phyloP scores from a whole-genome alignment of 2,888 invertebrate genomes.

The Spodoptera exigua region DNA sequence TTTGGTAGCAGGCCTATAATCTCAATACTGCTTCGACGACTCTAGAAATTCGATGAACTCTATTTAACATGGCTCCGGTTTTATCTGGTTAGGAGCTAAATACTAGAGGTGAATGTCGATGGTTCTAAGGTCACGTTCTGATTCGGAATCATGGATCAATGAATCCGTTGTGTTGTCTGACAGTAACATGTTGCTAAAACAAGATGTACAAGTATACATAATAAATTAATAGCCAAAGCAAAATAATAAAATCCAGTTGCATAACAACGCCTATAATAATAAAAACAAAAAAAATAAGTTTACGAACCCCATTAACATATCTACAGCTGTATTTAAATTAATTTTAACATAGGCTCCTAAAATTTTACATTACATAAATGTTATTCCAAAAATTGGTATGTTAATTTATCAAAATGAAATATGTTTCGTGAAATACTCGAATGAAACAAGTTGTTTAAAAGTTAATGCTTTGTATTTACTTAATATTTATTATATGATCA shows the following conservation, averaged over 20 bases:
- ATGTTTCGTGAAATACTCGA: neutral
- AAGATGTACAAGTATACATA: too few species aligned
- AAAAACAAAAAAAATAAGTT: too few species aligned
- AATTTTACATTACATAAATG: neutral
- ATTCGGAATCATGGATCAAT: slow-evolving; percentile 6
- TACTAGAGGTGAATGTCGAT: slow-evolving; percentile 27
- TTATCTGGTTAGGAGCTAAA: slow-evolving; percentile 49
- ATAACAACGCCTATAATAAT: too few species aligned
- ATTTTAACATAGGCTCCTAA: neutral
- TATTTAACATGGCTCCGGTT: slow-evolving; percentile 38
- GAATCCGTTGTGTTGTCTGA: neutral
- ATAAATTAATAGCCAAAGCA: too few species aligned
- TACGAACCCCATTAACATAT: too few species aligned
- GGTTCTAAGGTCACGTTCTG: slow-evolving; percentile 10
- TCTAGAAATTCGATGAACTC: slow-evolving; percentile 36
- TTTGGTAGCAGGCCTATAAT: slow-evolving; percentile 1
- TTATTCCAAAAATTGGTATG: neutral
- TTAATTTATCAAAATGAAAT: neutral
- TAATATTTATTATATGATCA: slow-evolving; percentile 16
- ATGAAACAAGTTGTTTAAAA: slow-evolving; percentile 2
- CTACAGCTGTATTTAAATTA: neutral
- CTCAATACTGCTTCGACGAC: slow-evolving; percentile 27
- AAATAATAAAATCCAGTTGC: too few species aligned
- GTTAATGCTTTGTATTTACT: slow-evolving; percentile 9
- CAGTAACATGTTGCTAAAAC: too few species aligned